A percentile compares a stretch with the other conserved stretches of the same genome.
Evolutionary conservation across 2,113 vertebrate genomes (phyloP).

Genomic region (Ovis aries): ARS-UI_Ramb_v3.0 NC_056064.1:4444001-4444500

Average conservation of each 20-base stretch:
- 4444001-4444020: background rate
- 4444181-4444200: background rate
- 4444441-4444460: constrained; percentile 9
- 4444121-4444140: background rate
- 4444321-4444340: background rate
- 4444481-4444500: background rate
- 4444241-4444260: background rate
- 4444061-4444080: background rate
- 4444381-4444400: background rate
- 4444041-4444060: background rate
- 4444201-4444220: background rate
- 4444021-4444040: background rate
- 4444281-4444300: background rate
- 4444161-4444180: background rate
- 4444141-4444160: constrained; percentile 12
- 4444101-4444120: background rate
- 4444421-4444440: background rate
- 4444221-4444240: background rate
- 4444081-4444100: background rate
- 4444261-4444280: background rate
- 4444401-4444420: background rate
- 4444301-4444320: background rate
- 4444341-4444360: background rate
- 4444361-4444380: background rate
- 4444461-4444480: background rate